These are phyloP conservation scores for Naja naja DNA, from an alignment of 2,113 vertebrate species.

Conservation along the genomic window DNA sequence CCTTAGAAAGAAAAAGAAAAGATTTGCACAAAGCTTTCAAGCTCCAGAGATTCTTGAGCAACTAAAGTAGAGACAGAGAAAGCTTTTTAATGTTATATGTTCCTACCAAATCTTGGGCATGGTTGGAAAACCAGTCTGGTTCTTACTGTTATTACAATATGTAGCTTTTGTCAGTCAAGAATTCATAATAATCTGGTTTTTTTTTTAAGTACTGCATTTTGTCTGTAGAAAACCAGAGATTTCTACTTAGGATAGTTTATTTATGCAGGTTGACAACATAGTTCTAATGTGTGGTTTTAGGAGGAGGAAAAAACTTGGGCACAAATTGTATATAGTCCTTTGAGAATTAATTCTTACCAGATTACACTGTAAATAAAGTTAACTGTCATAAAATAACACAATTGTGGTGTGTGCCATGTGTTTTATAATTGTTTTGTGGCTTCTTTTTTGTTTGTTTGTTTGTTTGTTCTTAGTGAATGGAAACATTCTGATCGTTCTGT, in stretches of 20 bases:
- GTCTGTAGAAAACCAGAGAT: constrained; percentile 30
- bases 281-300: constrained; percentile 36
- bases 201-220: constrained; percentile 38
- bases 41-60: background rate
- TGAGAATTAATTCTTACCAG: constrained; percentile 66
- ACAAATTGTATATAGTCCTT: constrained; percentile 46
- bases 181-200: constrained; percentile 52
- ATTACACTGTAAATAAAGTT: constrained; percentile 68
- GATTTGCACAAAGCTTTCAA: constrained; percentile 11
- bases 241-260: constrained; percentile 40
- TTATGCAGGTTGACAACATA: constrained; percentile 44
- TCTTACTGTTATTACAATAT: constrained; percentile 50
- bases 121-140: constrained; percentile 34
- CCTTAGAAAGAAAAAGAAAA: constrained; percentile 18
- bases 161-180: constrained; percentile 43
- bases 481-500: constrained; percentile 53
- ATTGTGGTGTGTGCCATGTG: constrained; percentile 55
- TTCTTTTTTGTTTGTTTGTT: constrained; percentile 41
- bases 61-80: constrained; percentile 5
- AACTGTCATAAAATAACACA: constrained; percentile 66
- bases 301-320: constrained; percentile 27
- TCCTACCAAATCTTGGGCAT: constrained; percentile 38
- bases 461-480: constrained; percentile 65
- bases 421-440: constrained; percentile 65
- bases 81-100: constrained; percentile 24